phyloP scores from a whole-genome alignment of 2,113 vertebrate genomes.

The Craseonycteris thonglongyai region DNA sequence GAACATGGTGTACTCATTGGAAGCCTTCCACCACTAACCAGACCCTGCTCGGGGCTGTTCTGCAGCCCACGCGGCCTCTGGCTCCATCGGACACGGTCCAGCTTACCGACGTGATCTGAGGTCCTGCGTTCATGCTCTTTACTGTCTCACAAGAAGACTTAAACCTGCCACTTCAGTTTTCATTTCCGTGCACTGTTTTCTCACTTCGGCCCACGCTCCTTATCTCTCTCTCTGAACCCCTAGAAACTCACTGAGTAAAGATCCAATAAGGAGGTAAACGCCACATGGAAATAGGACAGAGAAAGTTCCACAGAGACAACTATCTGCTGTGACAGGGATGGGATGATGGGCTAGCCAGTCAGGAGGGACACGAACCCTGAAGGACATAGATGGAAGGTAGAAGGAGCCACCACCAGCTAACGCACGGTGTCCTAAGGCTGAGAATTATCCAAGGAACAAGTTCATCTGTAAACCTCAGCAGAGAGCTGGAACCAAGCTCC shows the following conservation, averaged over 20 bases:
- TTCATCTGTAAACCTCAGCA: background rate
- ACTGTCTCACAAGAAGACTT: background rate
- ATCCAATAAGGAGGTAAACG: background rate
- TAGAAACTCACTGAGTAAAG: background rate
- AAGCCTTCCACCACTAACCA: background rate
- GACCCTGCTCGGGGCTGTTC: too few species aligned
- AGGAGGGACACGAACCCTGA: background rate
- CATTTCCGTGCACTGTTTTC: background rate
- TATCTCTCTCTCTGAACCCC: background rate
- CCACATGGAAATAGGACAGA: background rate
- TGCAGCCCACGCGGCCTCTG: background rate
- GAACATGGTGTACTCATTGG: background rate
- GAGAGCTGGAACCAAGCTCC: background rate
- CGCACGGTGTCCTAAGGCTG: accelerated
- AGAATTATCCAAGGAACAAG: background rate
- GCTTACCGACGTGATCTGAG: background rate
- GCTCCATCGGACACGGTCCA: accelerated
- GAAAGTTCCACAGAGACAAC: background rate
- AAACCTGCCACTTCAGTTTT: background rate
- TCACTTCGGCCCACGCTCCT: background rate
- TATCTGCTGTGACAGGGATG: too few species aligned
- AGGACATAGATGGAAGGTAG: background rate
- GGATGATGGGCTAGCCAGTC: too few species aligned
- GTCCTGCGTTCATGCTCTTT: background rate
- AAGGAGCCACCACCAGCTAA: too few species aligned